phyloP scores from a whole-genome alignment of 2,888 invertebrate genomes.

The Drosophila demipolita region DNA sequence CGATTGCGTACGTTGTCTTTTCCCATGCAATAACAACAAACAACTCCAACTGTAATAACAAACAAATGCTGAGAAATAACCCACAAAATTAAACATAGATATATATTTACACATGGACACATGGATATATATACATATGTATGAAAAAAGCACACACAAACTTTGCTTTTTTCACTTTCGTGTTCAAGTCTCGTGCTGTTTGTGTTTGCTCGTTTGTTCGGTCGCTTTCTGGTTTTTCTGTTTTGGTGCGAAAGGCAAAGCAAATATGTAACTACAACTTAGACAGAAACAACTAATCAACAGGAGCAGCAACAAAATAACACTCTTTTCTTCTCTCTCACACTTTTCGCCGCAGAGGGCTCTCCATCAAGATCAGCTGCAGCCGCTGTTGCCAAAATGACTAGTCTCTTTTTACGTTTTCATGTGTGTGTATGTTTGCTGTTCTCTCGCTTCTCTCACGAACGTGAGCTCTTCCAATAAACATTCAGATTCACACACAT shows the following conservation, averaged over 20 bases:
- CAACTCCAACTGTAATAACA: slow-evolving; percentile 46
- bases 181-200: slow-evolving; percentile 73
- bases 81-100: slow-evolving; percentile 9
- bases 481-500: slow-evolving; percentile 45
- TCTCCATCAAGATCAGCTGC: slow-evolving; percentile 75
- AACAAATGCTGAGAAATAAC: slow-evolving; percentile 47
- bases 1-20: slow-evolving; percentile 67
- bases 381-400: slow-evolving; percentile 50
- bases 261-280: slow-evolving; percentile 56
- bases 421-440: slow-evolving; percentile 35
- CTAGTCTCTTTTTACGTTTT: slow-evolving; percentile 40
- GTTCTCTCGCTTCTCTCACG: slow-evolving; percentile 45
- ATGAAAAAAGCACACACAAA: slow-evolving; percentile 30
- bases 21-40: slow-evolving; percentile 62
- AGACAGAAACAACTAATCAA: slow-evolving; percentile 21
- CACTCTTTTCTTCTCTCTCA: slow-evolving; percentile 35
- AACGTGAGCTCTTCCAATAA: slow-evolving; percentile 41
- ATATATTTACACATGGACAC: slow-evolving; percentile 13
- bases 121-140: slow-evolving; percentile 21
- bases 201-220: slow-evolving; percentile 20
- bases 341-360: slow-evolving; percentile 39
- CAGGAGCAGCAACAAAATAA: slow-evolving; percentile 12
- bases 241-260: slow-evolving; percentile 57
- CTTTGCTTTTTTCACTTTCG: slow-evolving; percentile 73
- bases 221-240: slow-evolving; percentile 60